phyloP scores from a whole-genome alignment of 2,113 vertebrate species.

The Corvus moneduloides region DNA sequence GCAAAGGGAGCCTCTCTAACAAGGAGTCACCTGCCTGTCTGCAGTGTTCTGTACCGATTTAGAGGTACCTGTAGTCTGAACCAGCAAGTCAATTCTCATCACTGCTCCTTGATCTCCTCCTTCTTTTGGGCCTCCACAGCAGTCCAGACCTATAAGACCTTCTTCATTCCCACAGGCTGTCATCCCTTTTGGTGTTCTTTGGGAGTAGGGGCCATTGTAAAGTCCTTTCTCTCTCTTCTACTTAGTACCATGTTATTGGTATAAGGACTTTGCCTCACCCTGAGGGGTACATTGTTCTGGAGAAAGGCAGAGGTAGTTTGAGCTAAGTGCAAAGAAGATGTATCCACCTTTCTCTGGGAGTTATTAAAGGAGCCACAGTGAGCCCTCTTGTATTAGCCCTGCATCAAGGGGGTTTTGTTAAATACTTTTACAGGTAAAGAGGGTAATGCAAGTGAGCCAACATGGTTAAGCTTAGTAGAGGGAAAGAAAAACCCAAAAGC shows the following conservation, averaged over 20 bases:
- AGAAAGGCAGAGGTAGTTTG: background rate
- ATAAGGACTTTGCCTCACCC: background rate
- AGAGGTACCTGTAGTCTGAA: background rate
- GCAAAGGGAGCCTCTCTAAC: background rate
- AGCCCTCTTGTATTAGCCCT: background rate
- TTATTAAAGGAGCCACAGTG: background rate
- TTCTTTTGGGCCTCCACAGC: background rate
- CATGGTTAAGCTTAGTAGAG: background rate
- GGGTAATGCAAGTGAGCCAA: background rate
- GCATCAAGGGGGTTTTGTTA: background rate
- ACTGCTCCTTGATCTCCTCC: background rate
- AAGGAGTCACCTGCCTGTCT: background rate
- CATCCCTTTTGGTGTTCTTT: background rate
- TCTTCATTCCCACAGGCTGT: background rate
- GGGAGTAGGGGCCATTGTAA: background rate
- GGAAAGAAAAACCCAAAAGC: accelerated
- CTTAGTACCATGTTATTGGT: background rate
- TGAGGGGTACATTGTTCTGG: background rate
- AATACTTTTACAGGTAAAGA: background rate
- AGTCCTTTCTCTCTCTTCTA: background rate
- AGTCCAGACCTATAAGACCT: background rate
- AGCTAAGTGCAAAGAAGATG: background rate
- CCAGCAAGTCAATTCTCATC: background rate
- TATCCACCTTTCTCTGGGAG: background rate
- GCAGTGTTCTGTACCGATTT: background rate